A percentile compares a stretch with the other conserved stretches of the same genome.
Conservation (phyloP, 2,888 invertebrate genomes). For the Tenodera sinensis region DNA sequence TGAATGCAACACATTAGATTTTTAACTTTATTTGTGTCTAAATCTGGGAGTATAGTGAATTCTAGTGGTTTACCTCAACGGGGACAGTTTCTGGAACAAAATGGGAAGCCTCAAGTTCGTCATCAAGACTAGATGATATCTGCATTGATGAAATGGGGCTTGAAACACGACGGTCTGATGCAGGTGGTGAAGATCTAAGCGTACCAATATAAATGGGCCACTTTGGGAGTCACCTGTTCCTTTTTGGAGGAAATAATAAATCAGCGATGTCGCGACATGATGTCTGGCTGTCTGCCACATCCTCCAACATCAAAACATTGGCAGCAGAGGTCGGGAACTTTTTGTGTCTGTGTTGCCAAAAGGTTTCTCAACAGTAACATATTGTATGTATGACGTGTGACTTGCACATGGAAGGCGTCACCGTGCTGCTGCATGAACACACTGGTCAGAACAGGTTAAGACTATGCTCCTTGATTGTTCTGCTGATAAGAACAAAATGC, state of each 20-base stretch:
- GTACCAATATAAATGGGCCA: not conserved
- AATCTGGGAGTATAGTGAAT: no score
- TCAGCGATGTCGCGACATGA: not conserved
- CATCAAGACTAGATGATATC: no score
- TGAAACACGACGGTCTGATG: not conserved
- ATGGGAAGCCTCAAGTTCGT: no score
- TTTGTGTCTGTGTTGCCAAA: not conserved
- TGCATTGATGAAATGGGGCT: no score
- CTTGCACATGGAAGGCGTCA: not conserved
- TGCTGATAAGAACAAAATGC: no score
- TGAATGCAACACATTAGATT: no score
- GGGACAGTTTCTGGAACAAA: no score
- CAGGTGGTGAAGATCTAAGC: not conserved
- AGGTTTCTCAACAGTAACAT: not conserved
- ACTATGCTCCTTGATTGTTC: no score
- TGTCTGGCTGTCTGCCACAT: not conserved
- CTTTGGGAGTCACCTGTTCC: not conserved
- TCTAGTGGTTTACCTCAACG: no score
- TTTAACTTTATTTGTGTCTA: no score
- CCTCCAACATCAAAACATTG: not conserved
- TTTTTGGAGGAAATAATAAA: not conserved
- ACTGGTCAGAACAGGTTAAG: no score
- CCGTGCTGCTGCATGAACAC: no score
- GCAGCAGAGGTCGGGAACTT: not conserved
- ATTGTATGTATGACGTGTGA: not conserved